Base-by-base conservation (phyloP, 2,888 invertebrate genomes). In the Leptodirus hochenwartii region DNA sequence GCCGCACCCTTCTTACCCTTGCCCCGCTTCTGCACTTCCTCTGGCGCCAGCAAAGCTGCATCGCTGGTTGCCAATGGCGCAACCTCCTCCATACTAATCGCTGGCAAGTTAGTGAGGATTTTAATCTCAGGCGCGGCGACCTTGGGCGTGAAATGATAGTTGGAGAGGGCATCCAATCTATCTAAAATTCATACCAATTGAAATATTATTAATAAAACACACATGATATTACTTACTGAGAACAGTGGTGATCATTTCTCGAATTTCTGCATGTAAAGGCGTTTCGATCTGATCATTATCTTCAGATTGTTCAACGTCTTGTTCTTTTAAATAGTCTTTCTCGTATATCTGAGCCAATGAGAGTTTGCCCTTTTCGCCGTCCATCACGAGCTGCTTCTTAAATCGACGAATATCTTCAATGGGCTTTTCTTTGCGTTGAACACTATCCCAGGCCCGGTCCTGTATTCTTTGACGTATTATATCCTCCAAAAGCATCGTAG, bases 301-400 rank as follows among this genome's bases (percentile, higher is more conserved):
- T 6, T 69, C 69, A 37, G 66, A 59, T 41, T 66, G 60, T 5
- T 50, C 37, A 23, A 64, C 61, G 29, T 67, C 64, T 36, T 66
- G 53, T 47, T 82, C 74, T 34, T 74, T 61, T 17, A 84, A 54
- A 47, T 73, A 88, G 49, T 85, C 80, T 38, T 78, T 70, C 58
- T 96, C 96, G 46, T 96, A 96, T 26, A 96, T 79, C 57, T 96
- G 77, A 0, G 90, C 82, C 29, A 98, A 63, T 29, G 91, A 90
- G 35, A 77, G 61, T 57, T 95, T 91, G 45, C 90, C 90, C 49
- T 95, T 95, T 44, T 91, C 84, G 42, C 91, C 87, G 53, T 96
- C 80, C 25, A 96, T 57, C 0, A 87, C 68, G 32, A 91, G 62
- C 38, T 80, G 71, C 31, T 93, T 91, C 45, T 85, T 85, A 50